A percentile compares a stretch with the other conserved stretches of the same genome.
These are phyloP conservation scores for Geotrypetes seraphini DNA, from an alignment of 2,797 vertebrate species.

Conservation along the genomic window DNA sequence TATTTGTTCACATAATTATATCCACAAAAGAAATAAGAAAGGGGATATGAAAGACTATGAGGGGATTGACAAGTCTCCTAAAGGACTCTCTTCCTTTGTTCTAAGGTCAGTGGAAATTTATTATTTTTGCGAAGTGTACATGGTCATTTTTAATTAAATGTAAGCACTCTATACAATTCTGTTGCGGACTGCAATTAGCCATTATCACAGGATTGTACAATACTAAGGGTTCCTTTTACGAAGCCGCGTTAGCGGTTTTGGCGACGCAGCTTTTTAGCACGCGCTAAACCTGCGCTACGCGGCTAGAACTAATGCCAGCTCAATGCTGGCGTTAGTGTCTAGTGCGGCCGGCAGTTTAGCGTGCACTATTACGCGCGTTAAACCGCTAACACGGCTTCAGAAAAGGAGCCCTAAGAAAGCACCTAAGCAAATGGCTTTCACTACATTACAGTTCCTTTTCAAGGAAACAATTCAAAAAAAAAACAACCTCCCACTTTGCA, in stretches of 20 bases:
- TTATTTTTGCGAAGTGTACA: conserved; percentile 38
- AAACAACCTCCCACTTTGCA: no score
- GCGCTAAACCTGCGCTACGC: no score
- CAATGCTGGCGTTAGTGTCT: no score
- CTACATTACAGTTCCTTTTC: conserved; percentile 7
- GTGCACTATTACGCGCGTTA: no score
- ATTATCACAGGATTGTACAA: conserved; percentile 47
- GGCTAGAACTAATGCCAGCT: no score
- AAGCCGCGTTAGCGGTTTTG: no score
- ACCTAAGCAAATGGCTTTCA: conserved; percentile 15
- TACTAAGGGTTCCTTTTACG: no score
- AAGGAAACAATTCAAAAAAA: background rate
- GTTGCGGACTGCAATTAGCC: conserved; percentile 34
- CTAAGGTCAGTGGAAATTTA: conserved; percentile 35
- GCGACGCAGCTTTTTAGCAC: no score
- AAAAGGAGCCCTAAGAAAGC: no score
- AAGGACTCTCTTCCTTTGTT: conserved; percentile 42
- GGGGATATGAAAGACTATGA: conserved; percentile 32
- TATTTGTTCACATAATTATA: conserved; percentile 69
- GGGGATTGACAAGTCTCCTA: conserved; percentile 48
- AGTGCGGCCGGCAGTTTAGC: no score
- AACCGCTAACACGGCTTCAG: no score
- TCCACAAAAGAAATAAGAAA: conserved; percentile 46
- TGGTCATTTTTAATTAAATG: conserved; percentile 58
- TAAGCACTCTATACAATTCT: conserved; percentile 48